phyloP scores from a whole-genome alignment of 2,113 vertebrate genomes.

The mouse (Mus musculus) region DNA sequence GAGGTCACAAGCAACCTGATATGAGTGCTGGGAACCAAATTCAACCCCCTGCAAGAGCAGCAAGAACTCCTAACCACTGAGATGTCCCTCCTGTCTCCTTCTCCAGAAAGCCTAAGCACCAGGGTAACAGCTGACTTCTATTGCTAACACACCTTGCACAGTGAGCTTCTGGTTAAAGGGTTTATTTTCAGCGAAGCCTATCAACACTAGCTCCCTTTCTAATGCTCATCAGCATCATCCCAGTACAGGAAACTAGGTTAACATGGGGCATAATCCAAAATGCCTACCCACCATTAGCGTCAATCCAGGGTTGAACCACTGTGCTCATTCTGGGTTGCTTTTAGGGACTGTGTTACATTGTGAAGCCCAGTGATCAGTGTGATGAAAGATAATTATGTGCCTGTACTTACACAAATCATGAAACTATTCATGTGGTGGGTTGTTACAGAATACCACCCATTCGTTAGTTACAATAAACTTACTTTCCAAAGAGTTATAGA shows the following conservation, averaged over 20 bases:
- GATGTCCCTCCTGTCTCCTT: not conserved
- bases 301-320: slow-evolving; percentile 18
- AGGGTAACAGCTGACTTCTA: not conserved
- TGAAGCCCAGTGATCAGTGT: slow-evolving; percentile 75
- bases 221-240: not conserved
- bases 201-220: slow-evolving; percentile 7
- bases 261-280: not conserved
- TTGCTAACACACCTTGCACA: not conserved
- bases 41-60: too few relatives aligned
- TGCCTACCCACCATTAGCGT: slow-evolving; percentile 8
- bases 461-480: slow-evolving; percentile 80
- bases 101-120: slow-evolving; percentile 21
- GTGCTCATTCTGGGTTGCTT: slow-evolving; percentile 51
- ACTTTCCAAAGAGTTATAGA: slow-evolving; percentile 78
- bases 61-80: not conserved
- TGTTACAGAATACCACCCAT: slow-evolving; percentile 78
- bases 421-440: slow-evolving; percentile 76
- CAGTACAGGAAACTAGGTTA: not conserved
- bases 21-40: not conserved
- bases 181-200: slow-evolving; percentile 32
- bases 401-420: slow-evolving; percentile 77
- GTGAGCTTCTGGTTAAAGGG: slow-evolving; percentile 49
- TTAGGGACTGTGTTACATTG: slow-evolving; percentile 68
- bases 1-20: not conserved
- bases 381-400: slow-evolving; percentile 68